Base-by-base conservation (phyloP, 2,113 vertebrate species). In the Mus musculus region DNA sequence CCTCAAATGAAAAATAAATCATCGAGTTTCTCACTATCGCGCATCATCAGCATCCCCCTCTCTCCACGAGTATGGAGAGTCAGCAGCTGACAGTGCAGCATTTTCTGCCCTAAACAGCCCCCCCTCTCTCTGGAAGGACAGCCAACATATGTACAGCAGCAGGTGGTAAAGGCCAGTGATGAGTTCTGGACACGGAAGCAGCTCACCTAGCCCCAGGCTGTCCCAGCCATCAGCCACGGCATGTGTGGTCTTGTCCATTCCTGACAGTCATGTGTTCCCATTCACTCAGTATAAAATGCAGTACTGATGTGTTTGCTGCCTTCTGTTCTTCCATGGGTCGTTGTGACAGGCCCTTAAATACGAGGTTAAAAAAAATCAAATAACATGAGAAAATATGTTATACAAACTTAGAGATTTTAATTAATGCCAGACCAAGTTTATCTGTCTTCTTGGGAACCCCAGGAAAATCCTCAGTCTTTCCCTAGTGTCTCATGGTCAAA, bases 331-430 rank as follows among this genome's bases (percentile, higher is more conserved):
- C 24, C 65, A 13, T 36, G 39, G n/a, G 46, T 89, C 88, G 65
- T 56, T 75, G 10, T 59, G 75, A 87, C 89, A 49, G 24, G 76
- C 30, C 89, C 13, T 61, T 28, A 20, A 94, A 59, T 80, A 72
- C 59, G 20, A 95, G 33, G 22, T 11, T 76, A 42, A 42, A 42
- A 85, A 90, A 63, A 91, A 71, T 92, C 91, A 84, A 96, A 59
- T 69, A 7, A 95, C 82, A 93, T 84, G 14, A 75, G 52, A 19
- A 91, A 52, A 63, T 1, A 4, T 75, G 28, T 56, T 89, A 7
- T 46, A 77, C 61, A 95, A 96, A n/a, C 14, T 13, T 49, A 39
- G 36, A n/a, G 52, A 75, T 71, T 87, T 85, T 92, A 72, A 59
- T 19, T 63, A 33, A 89, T 76, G 26, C 82, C n/a, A 92, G 42